Evolutionary conservation across 2,797 vertebrate species (phyloP), one percentile per base, ranked within the genome.

Genomic region (Crossoptilon crossoptilon): DNA sequence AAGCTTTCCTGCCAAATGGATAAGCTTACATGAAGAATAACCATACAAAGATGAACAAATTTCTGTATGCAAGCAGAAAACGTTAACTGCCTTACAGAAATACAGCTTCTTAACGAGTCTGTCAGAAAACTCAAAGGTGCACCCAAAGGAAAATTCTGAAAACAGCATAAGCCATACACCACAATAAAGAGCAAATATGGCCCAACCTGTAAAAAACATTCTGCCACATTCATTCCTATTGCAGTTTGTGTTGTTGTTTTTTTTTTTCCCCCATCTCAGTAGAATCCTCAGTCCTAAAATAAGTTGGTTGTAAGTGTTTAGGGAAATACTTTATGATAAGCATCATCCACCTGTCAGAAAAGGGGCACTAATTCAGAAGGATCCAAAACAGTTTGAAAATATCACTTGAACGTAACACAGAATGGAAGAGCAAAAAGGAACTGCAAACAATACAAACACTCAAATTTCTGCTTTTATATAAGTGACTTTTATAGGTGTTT

Each of bases 51-150:
- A 39, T 0, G 0, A 84, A 26, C 2, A 84, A 21, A 78, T 81
- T 27, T 78, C 11, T 15, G 15, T 37, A 68, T 13, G 43, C 0
- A 0, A 19, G 24, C 41, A 75, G 33, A 69, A 29, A 82, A 56
- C 48, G 4, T 58, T 35, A 83, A 62, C 44, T 80, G 27, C 29
- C 58, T n/a, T 73, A 35, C 56, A 76, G 18, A 49, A 79, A 27
- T 2, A 0, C 7, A 64, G 39, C 8, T 78, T 60, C 35, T n/a
- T 62, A 68, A 83, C 10, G 15, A 85, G 23, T 44, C 49, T 72
- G 62, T 66, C 31, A 78, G 39, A 86, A 84, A 46, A 7, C 10
- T 13, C 39, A 59, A 17, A 22, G 1, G 84, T 4, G 10, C 17
- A 75, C 17, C 14, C 39, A 63, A 70, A 88, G 78, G 12, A 24